Evolutionary conservation across 2,797 vertebrate genomes (phyloP), one percentile per base, ranked within the genome.

Genomic region (Meriones psammophilus): DNA sequence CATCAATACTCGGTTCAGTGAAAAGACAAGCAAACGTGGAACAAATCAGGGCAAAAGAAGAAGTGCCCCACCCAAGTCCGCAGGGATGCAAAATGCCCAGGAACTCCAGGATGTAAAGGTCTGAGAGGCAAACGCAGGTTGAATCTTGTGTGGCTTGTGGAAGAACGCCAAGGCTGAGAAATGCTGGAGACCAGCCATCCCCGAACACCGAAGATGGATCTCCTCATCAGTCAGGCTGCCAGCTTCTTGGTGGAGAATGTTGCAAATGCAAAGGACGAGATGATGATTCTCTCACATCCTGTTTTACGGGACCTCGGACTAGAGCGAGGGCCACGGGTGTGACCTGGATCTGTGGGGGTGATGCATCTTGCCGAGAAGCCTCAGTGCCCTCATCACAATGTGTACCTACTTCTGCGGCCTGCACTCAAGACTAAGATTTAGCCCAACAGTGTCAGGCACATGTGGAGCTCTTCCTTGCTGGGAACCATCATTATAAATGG

Each of bases 31-130:
- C 33, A 81, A 81, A 58, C 24, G 3, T 0, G 1, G 81, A 91
- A 77, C 77, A 58, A 92, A 84, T 58, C 60, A 76, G 26, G 91
- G 73, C 62, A 92, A 60, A 83, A 93, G 88, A 83, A 93, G 88
- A 93, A 86, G 71, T 3, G 26, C 4, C 54, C 42, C 69, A 54
- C 54, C 42, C 73, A 56, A 39, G 39, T 56, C 15, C 13, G 24
- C 76, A 33, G 73, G 71, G 62, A 46, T 36, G 86, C 85, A 39
- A 2, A 46, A 88, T 9, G 22, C 46, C 66, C 39, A n/a, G 64
- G 2, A 88, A 92, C 39, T 60, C 26, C 56, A 79, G 54, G 62
- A 81, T 42, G 69, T 10, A 20, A 46, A 42, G 10, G 56, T 76
- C 42, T 79, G 39, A 90, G 73, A 85, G 64, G 36, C 18, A 79